Base-by-base conservation (phyloP, 2,797 vertebrate species). In the Enteromius mattozi region DNA sequence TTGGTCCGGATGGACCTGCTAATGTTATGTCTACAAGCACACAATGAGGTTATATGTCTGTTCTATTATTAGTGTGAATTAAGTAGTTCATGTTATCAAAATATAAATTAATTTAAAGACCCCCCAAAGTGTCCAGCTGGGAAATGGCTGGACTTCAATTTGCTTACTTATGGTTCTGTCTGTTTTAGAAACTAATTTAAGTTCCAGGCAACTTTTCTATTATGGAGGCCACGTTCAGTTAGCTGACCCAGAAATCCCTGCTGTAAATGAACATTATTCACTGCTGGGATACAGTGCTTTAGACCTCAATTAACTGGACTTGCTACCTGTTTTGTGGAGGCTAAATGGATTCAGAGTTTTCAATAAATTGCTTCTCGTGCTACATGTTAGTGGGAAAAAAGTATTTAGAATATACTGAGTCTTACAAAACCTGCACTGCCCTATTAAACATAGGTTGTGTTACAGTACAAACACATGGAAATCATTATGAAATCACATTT, bases 271-370 rank as follows among this genome's bases (percentile, higher is more conserved):
- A 63, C 88, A 89, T 90, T 89, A 92, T 93, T 93, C 90, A 92
- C 91, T 92, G 87, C 85, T 88, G 91, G 92, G 91, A 92, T 93
- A 93, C 89, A 90, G 86, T 89, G 81, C 88, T 35, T 4, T 86
- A 90, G 90, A 94, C 91, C 92, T 92, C 91, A 93, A 93, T 94
- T 94, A 93, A 92, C 88, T 91, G 72, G 59, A 85, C 85, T 85
- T 33, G 83, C 86, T 89, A 92, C 93, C 90, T 93, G 30, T 92
- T 91, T 88, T 90, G 91, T 87, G 85, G 88, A 78, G 88, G 92
- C 91, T 92, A 92, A 95, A 93, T 91, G 90, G 90, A 93, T 93
- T 93, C 89, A 88, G 86, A 86, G 86, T 91, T 89, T 88, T 88
- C 85, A 88, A 89, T 90, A 91, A 92, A 94, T 93, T 92, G 90